phyloP scores from a whole-genome alignment of 2,113 vertebrate genomes.

The Chaetodon trifascialis region DNA sequence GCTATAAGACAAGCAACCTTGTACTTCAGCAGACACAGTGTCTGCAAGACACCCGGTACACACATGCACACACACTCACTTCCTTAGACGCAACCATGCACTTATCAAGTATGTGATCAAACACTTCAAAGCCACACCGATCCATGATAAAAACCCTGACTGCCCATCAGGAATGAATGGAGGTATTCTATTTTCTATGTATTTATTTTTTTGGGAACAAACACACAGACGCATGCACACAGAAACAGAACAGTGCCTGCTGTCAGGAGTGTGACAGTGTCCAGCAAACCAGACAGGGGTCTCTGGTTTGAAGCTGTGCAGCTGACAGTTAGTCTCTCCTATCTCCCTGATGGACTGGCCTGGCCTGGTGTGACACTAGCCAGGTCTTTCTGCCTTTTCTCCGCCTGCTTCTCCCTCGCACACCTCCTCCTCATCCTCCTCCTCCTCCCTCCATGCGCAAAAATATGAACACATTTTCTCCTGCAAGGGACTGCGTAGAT shows the following conservation, averaged over 20 bases:
- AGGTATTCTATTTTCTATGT: constrained; percentile 1
- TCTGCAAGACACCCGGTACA: constrained; percentile 69
- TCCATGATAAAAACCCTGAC: neutral
- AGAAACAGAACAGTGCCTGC: constrained; percentile 55
- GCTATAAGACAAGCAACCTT: constrained; percentile 53
- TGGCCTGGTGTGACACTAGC: constrained; percentile 67
- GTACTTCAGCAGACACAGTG: constrained; percentile 68
- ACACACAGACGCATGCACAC: constrained; percentile 18
- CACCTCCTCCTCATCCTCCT: constrained; percentile 28
- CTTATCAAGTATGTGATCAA: constrained; percentile 30
- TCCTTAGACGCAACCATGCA: constrained; percentile 27
- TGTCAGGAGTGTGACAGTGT: constrained; percentile 81
- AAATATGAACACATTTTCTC: constrained; percentile 15
- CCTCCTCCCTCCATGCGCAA: neutral
- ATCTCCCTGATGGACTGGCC: constrained; percentile 76
- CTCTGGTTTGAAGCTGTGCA: constrained; percentile 78
- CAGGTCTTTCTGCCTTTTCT: constrained; percentile 75
- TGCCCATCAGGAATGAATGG: neutral
- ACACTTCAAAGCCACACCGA: constrained; percentile 2
- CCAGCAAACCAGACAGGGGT: constrained; percentile 78
- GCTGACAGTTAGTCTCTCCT: constrained; percentile 72
- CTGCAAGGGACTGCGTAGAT: too few species aligned
- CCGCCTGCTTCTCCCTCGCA: constrained; percentile 41
- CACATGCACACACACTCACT: constrained; percentile 46
- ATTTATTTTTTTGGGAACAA: constrained; percentile 22